Evolutionary conservation across 23 tunicate genomes (phyloP).

Genomic region (Trididemnum nubilum): DNA sequence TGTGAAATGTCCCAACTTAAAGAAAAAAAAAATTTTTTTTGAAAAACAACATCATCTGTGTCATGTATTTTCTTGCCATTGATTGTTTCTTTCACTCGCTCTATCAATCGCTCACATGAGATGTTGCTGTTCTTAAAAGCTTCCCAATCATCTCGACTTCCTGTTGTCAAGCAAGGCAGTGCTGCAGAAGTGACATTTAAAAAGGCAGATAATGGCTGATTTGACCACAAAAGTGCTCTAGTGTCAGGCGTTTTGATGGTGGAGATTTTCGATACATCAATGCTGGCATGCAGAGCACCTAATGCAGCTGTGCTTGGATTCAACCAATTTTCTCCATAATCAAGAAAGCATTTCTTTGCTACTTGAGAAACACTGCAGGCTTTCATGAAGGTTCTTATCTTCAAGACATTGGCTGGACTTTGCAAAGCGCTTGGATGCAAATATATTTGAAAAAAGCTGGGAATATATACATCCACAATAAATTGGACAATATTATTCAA

Average conservation of each 20-base stretch:
- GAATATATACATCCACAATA: conserved; percentile 15
- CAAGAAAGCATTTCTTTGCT: no score
- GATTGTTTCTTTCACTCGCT: not conserved
- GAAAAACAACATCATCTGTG: not conserved
- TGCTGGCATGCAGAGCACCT: no score
- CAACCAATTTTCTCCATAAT: no score
- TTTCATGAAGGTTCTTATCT: no score
- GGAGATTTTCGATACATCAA: no score
- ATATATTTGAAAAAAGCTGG: conserved; percentile 7
- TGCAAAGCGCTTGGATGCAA: conserved; percentile 6
- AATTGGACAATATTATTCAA: not conserved
- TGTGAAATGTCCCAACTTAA: no score
- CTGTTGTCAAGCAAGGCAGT: not conserved
- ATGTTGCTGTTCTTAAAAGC: not conserved
- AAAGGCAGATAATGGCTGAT: not conserved
- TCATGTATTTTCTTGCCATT: not conserved
- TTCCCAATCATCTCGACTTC: not conserved
- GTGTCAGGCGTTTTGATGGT: not conserved
- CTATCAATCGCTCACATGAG: not conserved
- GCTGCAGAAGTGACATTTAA: not conserved
- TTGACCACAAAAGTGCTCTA: not conserved
- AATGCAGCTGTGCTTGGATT: no score
- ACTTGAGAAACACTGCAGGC: no score
- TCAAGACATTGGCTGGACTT: no score
- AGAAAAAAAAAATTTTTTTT: no score